These are phyloP conservation scores for Harpegnathos saltator DNA, from an alignment of 1,140 invertebrate genomes.

Conservation along the genomic window DNA sequence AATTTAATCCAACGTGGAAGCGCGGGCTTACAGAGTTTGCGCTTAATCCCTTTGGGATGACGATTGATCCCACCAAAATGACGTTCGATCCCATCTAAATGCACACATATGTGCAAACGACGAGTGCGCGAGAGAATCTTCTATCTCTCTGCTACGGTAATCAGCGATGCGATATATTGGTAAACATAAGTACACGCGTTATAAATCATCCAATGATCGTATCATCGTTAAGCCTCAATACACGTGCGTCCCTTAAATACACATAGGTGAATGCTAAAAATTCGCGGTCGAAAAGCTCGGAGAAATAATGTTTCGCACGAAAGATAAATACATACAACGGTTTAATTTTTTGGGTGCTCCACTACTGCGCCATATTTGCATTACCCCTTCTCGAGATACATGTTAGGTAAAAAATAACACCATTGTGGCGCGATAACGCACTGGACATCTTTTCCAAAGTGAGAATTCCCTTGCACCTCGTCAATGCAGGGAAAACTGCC, in stretches of 20 bases:
- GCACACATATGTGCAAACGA: slow-evolving; percentile 37
- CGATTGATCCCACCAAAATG: slow-evolving; percentile 57
- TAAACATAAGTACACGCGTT: not conserved
- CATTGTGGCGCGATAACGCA: not conserved
- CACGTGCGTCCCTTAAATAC: not conserved
- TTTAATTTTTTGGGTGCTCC: too few species aligned
- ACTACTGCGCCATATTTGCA: too few species aligned
- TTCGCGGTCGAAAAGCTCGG: not conserved
- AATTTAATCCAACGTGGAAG: slow-evolving; percentile 52
- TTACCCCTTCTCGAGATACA: too few species aligned
- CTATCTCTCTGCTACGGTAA: slow-evolving; percentile 6
- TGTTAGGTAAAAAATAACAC: not conserved
- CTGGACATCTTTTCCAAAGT: not conserved
- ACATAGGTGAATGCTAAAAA: slow-evolving; percentile 20
- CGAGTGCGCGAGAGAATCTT: slow-evolving; percentile 36
- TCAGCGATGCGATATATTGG: slow-evolving; percentile 21
- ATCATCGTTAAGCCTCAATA: slow-evolving; percentile 4
- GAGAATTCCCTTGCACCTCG: not conserved
- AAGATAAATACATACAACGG: too few species aligned
- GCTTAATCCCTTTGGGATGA: slow-evolving; percentile 49
- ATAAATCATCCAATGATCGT: slow-evolving; percentile 5
- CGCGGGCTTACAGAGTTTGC: slow-evolving; percentile 33
- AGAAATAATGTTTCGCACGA: too few species aligned
- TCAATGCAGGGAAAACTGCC: not conserved
- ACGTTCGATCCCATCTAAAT: slow-evolving; percentile 56